Base-by-base conservation (phyloP, 2,888 invertebrate genomes). In the Keiferia lycopersicella region DNA sequence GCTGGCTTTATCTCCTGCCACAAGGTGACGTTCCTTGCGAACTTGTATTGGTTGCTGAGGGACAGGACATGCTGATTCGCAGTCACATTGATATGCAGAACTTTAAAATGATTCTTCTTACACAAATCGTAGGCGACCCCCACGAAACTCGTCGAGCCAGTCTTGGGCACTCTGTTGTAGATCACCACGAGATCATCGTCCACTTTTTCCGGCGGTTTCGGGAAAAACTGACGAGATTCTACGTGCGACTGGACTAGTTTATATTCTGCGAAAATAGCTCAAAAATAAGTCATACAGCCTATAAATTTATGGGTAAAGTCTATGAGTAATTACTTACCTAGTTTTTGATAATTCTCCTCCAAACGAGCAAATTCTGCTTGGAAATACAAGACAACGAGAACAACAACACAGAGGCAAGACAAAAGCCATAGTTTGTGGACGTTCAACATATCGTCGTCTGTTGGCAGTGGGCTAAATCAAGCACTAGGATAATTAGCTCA, bases 141-240 rank as follows among this genome's bases (percentile, higher is more conserved):
- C 69, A 97, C 97, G 82, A 99, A 98, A 87, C 98, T 98, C 10
- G 99, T 99, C 20, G 98, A 98, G 16, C 97, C 99, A 39, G 99
- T 99, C 91, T 99, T 99, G 10, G 99, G 99, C 65, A 99, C 98
- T 76, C 99, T 94, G 87, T 99, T 99, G 86, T 99, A 99, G 73
- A 99, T 96, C 67, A 99, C 94, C 60, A 98, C 94, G 68, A 95
- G 81, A 77, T 96, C 94, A 78, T 96, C 94, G 64, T 93, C 93
- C 73, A 86, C 87, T 76, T 79, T 88, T 66, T 81, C 81, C 63
- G 69, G 50, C 12, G 72, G 62, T 75, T 81, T 88, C 50, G 86
- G 83, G 60, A 83, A 83, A 78, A 90, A 89, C 67, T 85, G 84
- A 30, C 88, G 87, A 75, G 88, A 81, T 70, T 86, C 87, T 61